Evolutionary conservation across 2,888 invertebrate species (phyloP), one percentile per base, ranked within the genome.

Genomic region (Homarus gammarus): DNA sequence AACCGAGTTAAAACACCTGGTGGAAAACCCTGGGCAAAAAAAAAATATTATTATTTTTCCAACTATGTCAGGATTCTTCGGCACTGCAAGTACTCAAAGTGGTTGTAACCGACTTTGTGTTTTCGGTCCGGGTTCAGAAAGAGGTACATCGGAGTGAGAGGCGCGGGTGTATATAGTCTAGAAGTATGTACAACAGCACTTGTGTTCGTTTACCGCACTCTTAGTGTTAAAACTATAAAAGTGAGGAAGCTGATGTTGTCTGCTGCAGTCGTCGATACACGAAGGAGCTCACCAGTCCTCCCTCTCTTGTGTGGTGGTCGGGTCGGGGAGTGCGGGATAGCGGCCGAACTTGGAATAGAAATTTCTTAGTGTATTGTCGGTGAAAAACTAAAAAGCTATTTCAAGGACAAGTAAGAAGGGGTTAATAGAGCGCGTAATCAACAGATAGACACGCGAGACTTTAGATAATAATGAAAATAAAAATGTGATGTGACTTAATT

Each of bases 121-220:
- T 27, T 64, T 56, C 38, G 18, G 81, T 5, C 1, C 33, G n/a
- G 38, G 22, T 61, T 51, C 36, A 56, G 33, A 81, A 56, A 81
- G 81, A 38, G 38, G 40, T 3, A 81, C 61, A 61, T 27, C 36
- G 31, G 81, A 38, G 31, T 81, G 81, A 64, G 61, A 51, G 40
- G 36, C 27, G 81, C 22, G 81, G 38, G 81, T n/a, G 64, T 81
- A 61, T 61, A 81, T 51, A 56, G 81, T 27, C 81, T 40, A 61
- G 38, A 78, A 56, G 81, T 61, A 81, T 64, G 36, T 27, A 27
- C 33, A 36, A 56, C 81, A 81, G 12, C 64, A 81, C 12, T 61
- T 31, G 81, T 81, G 27, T 64, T 36, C 81, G 61, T 64, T 81
- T 64, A 81, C 33, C 33, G n/a, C 81, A 61, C 61, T 61, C n/a